Percentiles rank a stretch among this genome's conserved stretches.
These are phyloP conservation scores for Phrynocephalus vlangalii DNA, from an alignment of 2,797 vertebrate species.

Conservation along the genomic window DNA sequence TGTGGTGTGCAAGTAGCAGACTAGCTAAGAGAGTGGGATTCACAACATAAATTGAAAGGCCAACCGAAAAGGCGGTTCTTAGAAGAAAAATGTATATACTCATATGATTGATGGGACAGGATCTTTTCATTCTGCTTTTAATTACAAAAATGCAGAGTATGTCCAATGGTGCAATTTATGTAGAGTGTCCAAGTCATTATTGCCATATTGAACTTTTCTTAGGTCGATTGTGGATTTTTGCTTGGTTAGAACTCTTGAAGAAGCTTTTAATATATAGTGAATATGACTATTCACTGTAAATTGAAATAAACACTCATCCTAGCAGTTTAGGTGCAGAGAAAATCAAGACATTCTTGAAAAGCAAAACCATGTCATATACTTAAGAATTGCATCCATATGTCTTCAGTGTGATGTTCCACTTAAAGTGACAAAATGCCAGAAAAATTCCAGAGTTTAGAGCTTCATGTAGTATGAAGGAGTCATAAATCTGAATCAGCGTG, in stretches of 20 bases:
- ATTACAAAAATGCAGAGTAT: conserved; percentile 16
- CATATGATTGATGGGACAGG: conserved; percentile 37
- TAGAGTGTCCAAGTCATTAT: conserved; percentile 51
- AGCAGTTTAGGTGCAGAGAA: conserved; percentile 63
- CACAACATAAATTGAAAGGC: neutral
- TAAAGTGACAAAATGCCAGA: conserved; percentile 63
- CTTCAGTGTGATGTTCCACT: conserved; percentile 63
- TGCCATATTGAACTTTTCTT: conserved; percentile 51
- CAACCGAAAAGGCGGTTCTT: neutral
- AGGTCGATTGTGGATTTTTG: conserved; percentile 60
- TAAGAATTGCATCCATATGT: conserved; percentile 57
- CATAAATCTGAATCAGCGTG: conserved; percentile 52
- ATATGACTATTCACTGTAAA: conserved; percentile 65
- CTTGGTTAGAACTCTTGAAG: conserved; percentile 66
- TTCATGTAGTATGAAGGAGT: conserved; percentile 60
- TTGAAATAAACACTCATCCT: conserved; percentile 67
- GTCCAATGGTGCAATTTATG: conserved; percentile 37
- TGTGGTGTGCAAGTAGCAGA: neutral
- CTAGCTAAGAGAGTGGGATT: neutral
- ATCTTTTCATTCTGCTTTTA: conserved; percentile 38
- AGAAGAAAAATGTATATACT: conserved; percentile 24
- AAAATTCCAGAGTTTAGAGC: conserved; percentile 48
- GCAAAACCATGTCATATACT: conserved; percentile 57
- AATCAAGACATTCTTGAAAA: conserved; percentile 48
- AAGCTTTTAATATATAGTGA: conserved; percentile 49